phyloP scores from a whole-genome alignment of 92 coral and sea anemone species.

The Epizoanthus rinbou region DNA sequence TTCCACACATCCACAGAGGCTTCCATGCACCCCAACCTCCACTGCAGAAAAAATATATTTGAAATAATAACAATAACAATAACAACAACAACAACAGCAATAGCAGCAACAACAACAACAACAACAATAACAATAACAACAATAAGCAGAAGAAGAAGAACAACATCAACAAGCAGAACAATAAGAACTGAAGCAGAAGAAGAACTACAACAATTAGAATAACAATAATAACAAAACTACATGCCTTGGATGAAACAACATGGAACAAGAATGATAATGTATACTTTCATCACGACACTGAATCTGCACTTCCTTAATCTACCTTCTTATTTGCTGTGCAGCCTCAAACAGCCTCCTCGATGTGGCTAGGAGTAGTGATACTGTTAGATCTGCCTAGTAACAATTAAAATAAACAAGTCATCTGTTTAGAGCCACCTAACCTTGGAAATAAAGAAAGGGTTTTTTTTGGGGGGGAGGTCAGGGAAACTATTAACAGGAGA shows the following conservation, averaged over 20 bases:
- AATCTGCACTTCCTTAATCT: too few relatives aligned
- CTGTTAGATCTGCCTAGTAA: slow-evolving; percentile 82
- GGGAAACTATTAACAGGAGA: too few relatives aligned
- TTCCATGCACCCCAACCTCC: slow-evolving; percentile 97
- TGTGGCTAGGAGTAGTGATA: slow-evolving; percentile 79
- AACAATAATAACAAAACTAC: too few relatives aligned
- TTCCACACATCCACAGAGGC: slow-evolving; percentile 96
- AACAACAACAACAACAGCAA: background rate
- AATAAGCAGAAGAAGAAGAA: too few relatives aligned
- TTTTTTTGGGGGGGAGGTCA: background rate
- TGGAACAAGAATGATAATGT: too few relatives aligned
- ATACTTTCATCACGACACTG: too few relatives aligned
- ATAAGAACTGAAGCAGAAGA: background rate
- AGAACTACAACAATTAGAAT: too few relatives aligned
- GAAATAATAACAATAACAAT: background rate
- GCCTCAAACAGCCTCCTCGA: slow-evolving; percentile 86
- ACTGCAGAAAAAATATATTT: slow-evolving; percentile 37
- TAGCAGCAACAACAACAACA: too few relatives aligned
- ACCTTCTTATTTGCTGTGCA: slow-evolving; percentile 88
- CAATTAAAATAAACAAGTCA: background rate
- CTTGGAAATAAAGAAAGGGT: background rate
- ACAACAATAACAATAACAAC: background rate
- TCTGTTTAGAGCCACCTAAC: background rate
- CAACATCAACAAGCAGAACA: too few relatives aligned
- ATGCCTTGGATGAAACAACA: too few relatives aligned